Evolutionary conservation across 1,140 invertebrate species (phyloP), one percentile per base, ranked within the genome.

Genomic region (Sinonovacula constricta): DNA sequence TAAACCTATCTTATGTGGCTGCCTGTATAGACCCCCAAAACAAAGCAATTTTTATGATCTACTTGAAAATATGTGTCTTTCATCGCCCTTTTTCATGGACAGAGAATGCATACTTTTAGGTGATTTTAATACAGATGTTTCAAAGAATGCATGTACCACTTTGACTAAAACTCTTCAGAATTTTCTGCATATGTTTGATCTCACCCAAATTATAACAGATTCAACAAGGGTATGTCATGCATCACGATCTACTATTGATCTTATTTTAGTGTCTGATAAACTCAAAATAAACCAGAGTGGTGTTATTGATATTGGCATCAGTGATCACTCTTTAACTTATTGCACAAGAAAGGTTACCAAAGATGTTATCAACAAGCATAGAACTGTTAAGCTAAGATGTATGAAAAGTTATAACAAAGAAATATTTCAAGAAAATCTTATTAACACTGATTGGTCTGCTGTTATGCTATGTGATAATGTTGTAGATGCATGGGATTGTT

Each of bases 91-190:
- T 14, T 60, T 60, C 31, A 60, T 4, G 2, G 18, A 2, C 5
- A 26, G 26, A 26, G 57, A 60, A 60, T 26, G 14, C 30, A 26
- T 26, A 7, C 22, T 60, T 60, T 18, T 60, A 4, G 26, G 26
- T 12, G 57, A 60, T 60, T 60, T 60, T 60, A 60, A 60, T 31
- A 60, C 57, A 60, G 5, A 60, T 60, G 22, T 60, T 28, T 28
- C 7, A 28, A 30, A 4, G 31, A 14, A 12, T 26, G 30, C 3
- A 28, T 10, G 14, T 5, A 3, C 5, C 10, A 26, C 5, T 60
- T 18, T 28, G 4, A 14, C 7, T 7, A 45, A 45, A 45, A 7
- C 7, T 60, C 31, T 14, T 28, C 7, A 26, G 5, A 26, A 5
- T 28, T 28, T 28, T 60, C 3, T 26, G 22, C 5, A 60, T 18